Evolutionary conservation across 2,113 vertebrate genomes (phyloP).

Genomic region (Plecotus auritus): DNA sequence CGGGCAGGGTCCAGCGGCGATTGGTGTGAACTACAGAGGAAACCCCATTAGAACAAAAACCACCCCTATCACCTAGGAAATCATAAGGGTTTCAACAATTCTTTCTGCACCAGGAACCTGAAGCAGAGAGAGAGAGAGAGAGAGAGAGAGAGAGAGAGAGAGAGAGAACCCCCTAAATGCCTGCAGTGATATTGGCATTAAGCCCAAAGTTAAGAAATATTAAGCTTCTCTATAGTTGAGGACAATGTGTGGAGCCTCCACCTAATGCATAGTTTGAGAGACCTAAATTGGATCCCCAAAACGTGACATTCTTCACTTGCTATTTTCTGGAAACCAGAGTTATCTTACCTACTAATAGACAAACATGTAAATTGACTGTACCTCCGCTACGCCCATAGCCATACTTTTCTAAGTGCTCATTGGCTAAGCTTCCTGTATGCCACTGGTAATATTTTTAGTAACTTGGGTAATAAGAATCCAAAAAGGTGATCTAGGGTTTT

Average conservation of each 20-base stretch:
- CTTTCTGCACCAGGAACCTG: not conserved
- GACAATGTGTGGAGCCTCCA: not conserved
- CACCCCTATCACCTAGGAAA: not conserved
- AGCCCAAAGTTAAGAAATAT: not conserved
- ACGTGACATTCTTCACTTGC: not conserved
- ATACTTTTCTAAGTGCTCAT: no score
- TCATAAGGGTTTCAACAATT: not conserved
- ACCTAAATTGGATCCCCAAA: not conserved
- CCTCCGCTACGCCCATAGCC: no score
- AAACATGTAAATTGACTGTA: no score
- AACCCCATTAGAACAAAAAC: not conserved
- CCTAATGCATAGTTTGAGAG: not conserved
- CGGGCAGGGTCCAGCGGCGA: no score
- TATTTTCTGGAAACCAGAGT: not conserved
- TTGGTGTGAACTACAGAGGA: no score
- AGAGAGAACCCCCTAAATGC: not conserved
- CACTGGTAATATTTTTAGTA: no score
- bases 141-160: no score
- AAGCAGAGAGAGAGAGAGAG: not conserved
- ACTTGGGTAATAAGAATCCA: no score
- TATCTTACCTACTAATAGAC: no score
- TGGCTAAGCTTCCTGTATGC: no score
- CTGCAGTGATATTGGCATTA: not conserved
- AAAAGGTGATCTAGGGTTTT: no score
- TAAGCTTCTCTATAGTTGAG: not conserved